These are phyloP conservation scores for Isoperla grammatica DNA, from an alignment of 2,888 invertebrate genomes.

Conservation along the genomic window DNA sequence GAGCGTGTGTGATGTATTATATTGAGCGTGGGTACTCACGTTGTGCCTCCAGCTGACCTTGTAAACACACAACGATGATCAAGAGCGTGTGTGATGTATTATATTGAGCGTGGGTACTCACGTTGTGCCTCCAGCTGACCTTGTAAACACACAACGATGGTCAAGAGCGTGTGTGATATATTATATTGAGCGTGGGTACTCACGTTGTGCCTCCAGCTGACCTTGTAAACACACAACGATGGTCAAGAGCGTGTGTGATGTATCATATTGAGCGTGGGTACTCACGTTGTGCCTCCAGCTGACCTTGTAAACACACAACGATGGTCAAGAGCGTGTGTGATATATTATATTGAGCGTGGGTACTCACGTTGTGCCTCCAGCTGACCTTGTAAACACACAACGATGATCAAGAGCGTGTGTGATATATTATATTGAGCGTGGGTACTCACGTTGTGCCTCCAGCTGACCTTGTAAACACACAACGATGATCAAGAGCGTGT, in stretches of 20 bases:
- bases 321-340: too few relatives aligned
- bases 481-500: too few relatives aligned
- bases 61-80: constrained; percentile 36
- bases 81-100: too few relatives aligned
- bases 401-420: too few relatives aligned
- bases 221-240: constrained; percentile 46
- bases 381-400: constrained; percentile 53
- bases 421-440: neutral
- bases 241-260: too few relatives aligned
- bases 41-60: constrained; percentile 73
- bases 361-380: constrained; percentile 70
- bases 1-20: too few relatives aligned
- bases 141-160: constrained; percentile 42
- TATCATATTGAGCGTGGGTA: constrained; percentile 31
- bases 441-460: constrained; percentile 66
- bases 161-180: too few relatives aligned
- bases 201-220: constrained; percentile 72
- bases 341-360: neutral
- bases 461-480: constrained; percentile 56
- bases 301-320: constrained; percentile 49
- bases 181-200: constrained; percentile 40
- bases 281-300: constrained; percentile 73
- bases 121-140: constrained; percentile 72
- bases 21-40: constrained; percentile 48
- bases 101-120: constrained; percentile 45